These are phyloP conservation scores for Aporrectodea caliginosa DNA, from an alignment of 1,140 invertebrate species.

Conservation along the genomic window DNA sequence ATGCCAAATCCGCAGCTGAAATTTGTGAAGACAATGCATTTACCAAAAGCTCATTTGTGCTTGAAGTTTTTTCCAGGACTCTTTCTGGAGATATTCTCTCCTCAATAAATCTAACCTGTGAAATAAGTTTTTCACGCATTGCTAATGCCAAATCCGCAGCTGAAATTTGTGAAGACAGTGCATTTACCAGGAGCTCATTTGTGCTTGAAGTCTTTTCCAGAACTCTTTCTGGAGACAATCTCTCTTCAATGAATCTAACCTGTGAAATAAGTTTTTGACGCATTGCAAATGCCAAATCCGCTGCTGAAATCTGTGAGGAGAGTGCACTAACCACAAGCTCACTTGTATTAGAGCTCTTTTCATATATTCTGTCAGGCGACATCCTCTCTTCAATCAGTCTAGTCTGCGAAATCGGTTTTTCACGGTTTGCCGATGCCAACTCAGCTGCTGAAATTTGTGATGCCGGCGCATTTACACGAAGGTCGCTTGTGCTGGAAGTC, in stretches of 20 bases:
- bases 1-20: background rate
- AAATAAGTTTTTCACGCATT: background rate
- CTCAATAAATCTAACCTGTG: background rate
- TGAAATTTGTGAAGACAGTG: background rate
- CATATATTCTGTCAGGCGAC: background rate
- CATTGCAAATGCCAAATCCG: constrained; percentile 2
- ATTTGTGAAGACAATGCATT: background rate
- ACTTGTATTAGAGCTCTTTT: background rate
- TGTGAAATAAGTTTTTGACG: background rate
- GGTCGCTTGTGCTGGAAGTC: background rate
- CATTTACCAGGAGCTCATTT: background rate
- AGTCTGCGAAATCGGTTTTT: background rate
- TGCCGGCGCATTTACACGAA: background rate
- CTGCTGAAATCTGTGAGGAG: background rate
- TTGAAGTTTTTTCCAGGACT: background rate
- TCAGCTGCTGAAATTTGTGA: background rate
- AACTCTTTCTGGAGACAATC: constrained; percentile 11
- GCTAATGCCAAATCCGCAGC: background rate
- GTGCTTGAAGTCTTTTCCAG: background rate
- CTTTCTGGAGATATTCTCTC: background rate
- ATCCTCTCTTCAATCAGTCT: constrained; percentile 1
- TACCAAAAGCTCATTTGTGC: background rate
- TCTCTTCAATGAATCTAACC: background rate
- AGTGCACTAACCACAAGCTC: background rate
- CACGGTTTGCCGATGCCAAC: background rate